Evolutionary conservation across 2,113 vertebrate genomes (phyloP).

Genomic region (Uropsilus gracilis): DNA sequence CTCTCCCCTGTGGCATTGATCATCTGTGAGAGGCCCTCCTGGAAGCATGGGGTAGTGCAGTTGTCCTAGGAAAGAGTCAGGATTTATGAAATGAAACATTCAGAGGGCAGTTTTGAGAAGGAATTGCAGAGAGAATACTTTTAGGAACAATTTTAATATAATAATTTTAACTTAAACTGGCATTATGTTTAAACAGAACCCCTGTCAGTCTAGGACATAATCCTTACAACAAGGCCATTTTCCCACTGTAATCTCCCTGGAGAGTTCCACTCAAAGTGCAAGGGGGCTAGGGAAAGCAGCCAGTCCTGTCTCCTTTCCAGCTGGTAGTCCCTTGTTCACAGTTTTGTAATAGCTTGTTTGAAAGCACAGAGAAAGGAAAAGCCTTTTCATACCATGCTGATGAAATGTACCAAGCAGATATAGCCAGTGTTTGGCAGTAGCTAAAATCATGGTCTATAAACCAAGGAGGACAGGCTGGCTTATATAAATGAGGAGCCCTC

Average conservation of each 20-base stretch:
- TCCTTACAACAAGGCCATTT: background rate
- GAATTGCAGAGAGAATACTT: background rate
- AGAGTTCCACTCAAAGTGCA: background rate
- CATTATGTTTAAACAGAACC: background rate
- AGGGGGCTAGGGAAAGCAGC: background rate
- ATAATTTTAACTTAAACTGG: background rate
- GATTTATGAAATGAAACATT: background rate
- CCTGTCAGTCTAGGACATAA: background rate
- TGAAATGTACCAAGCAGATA: too few relatives aligned
- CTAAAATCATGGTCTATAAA: background rate
- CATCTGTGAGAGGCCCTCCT: conserved; percentile 58
- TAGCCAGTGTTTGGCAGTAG: background rate
- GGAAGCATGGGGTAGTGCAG: conserved; percentile 68
- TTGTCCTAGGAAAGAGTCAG: conserved; percentile 40
- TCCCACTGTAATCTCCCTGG: background rate
- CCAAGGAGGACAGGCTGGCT: background rate
- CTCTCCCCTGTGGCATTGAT: background rate
- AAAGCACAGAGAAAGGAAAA: background rate
- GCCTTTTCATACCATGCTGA: background rate
- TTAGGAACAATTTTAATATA: background rate
- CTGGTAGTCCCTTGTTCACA: background rate
- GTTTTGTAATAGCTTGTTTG: background rate
- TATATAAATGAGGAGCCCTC: rapidly evolving
- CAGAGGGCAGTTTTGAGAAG: background rate
- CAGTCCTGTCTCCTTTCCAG: background rate